Evolutionary conservation across 1,140 invertebrate genomes (phyloP).

Genomic region (Drosophila pachea): DNA sequence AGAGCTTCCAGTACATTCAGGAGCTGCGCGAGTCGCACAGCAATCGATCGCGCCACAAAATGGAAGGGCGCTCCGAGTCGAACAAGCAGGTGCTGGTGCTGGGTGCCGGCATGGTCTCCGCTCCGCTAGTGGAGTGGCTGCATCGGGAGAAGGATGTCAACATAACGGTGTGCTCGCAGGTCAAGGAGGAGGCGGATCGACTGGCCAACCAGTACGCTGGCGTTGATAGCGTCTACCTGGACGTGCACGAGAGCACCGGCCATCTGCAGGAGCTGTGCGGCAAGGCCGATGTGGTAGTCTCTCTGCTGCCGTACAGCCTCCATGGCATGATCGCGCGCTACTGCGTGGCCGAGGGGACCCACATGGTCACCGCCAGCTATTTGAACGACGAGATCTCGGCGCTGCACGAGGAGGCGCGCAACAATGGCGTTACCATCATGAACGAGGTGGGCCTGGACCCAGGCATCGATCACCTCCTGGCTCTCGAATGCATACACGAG

Average conservation of each 20-base stretch:
- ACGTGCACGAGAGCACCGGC: slow-evolving; percentile 87
- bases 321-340: slow-evolving; percentile 91
- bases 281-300: slow-evolving; percentile 90
- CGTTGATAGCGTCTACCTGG: slow-evolving; percentile 89
- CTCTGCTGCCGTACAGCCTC: slow-evolving; percentile 94
- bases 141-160: slow-evolving; percentile 88
- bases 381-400: slow-evolving; percentile 89
- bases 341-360: slow-evolving; percentile 91
- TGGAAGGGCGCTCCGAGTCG: slow-evolving; percentile 78
- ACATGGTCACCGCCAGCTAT: slow-evolving; percentile 99
- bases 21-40: slow-evolving; percentile 85
- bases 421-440: slow-evolving; percentile 93
- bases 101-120: slow-evolving; percentile 96
- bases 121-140: slow-evolving; percentile 96
- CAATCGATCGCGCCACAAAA: slow-evolving; percentile 82
- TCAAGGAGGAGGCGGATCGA: slow-evolving; percentile 92
- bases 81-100: slow-evolving; percentile 89
- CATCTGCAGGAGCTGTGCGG: slow-evolving; percentile 86
- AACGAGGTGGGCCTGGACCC: slow-evolving; percentile 98
- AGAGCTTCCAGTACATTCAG: slow-evolving; percentile 96
- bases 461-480: slow-evolving; percentile 97
- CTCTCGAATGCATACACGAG: slow-evolving; percentile 97
- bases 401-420: slow-evolving; percentile 88
- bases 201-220: slow-evolving; percentile 88
- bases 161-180: slow-evolving; percentile 91